These are phyloP conservation scores for Pogona vitticeps DNA, from an alignment of 2,113 vertebrate species.

Conservation along the genomic window DNA sequence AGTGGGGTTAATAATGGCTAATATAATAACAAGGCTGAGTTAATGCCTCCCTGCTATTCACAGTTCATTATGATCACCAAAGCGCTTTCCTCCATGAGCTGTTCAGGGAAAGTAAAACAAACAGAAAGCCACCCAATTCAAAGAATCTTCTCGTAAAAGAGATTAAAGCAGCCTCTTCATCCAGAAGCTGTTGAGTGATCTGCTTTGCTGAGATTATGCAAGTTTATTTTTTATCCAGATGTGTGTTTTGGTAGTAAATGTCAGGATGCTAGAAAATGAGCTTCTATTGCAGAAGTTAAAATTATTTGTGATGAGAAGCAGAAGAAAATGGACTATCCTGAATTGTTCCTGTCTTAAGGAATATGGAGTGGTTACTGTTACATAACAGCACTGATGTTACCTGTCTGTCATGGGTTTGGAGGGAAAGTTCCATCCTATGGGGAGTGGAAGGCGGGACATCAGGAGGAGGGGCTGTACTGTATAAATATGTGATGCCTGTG, in stretches of 20 bases:
- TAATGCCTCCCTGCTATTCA: slow-evolving; percentile 70
- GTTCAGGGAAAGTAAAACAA: slow-evolving; percentile 69
- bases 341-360: background rate
- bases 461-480: too few relatives aligned
- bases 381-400: too few relatives aligned
- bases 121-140: slow-evolving; percentile 51
- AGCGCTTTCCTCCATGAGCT: slow-evolving; percentile 56
- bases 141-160: slow-evolving; percentile 49
- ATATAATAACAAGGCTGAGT: slow-evolving; percentile 53
- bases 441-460: too few relatives aligned
- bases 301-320: slow-evolving; percentile 2
- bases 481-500: too few relatives aligned
- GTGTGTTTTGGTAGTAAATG: slow-evolving; percentile 59
- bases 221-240: slow-evolving; percentile 58
- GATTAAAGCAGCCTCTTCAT: slow-evolving; percentile 52
- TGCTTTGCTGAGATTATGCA: slow-evolving; percentile 42
- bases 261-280: slow-evolving; percentile 38
- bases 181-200: slow-evolving; percentile 63
- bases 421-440: too few relatives aligned
- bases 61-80: slow-evolving; percentile 52
- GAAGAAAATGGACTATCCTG: slow-evolving; percentile 26
- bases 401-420: too few relatives aligned
- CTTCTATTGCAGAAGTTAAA: slow-evolving; percentile 58
- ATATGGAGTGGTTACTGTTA: slow-evolving; percentile 15
- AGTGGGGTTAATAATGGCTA: slow-evolving; percentile 52